Conservation (phyloP, 1,140 invertebrate genomes). For the Micrasema longulum region DNA sequence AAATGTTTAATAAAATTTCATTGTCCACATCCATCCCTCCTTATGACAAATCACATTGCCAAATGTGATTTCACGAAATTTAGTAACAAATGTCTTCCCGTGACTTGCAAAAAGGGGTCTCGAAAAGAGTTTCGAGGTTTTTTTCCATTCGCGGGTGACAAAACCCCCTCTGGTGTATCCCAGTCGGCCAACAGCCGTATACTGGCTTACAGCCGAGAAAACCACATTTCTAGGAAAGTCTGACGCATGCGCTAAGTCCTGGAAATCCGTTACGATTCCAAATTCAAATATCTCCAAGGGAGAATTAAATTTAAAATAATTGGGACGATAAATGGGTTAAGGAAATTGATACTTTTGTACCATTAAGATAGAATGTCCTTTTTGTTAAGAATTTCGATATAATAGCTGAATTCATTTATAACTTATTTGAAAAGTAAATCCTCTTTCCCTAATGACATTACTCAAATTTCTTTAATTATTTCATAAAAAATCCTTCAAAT, state of each 20-base stretch:
- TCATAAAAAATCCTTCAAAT: too few species aligned
- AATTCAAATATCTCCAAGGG: slow-evolving; percentile 16
- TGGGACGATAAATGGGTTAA: slow-evolving; percentile 9
- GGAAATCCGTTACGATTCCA: slow-evolving; percentile 23
- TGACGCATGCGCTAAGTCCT: slow-evolving; percentile 24
- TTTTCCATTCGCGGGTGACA: not conserved
- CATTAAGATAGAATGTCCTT: not conserved
- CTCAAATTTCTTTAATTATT: too few species aligned
- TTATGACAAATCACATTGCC: slow-evolving; percentile 33
- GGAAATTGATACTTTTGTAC: slow-evolving; percentile 17
- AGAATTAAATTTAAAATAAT: slow-evolving; percentile 18
- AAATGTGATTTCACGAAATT: slow-evolving; percentile 17
- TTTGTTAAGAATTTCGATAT: too few species aligned
- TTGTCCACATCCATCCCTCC: slow-evolving; percentile 26
- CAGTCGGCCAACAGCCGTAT: slow-evolving; percentile 11
- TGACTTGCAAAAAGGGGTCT: slow-evolving; percentile 27
- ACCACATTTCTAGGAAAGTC: not conserved
- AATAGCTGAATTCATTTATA: too few species aligned
- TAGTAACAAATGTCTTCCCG: slow-evolving; percentile 19
- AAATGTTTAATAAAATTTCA: slow-evolving; percentile 13
- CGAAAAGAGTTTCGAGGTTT: slow-evolving; percentile 33
- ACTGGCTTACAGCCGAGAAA: slow-evolving; percentile 14
- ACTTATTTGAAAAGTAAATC: too few species aligned
- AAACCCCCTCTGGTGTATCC: not conserved
- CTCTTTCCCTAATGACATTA: too few species aligned